A percentile compares a stretch with the other conserved stretches of the same genome.
These are phyloP conservation scores for Pachycephala philippinensis DNA, from an alignment of 2,113 vertebrate species.

Conservation along the genomic window DNA sequence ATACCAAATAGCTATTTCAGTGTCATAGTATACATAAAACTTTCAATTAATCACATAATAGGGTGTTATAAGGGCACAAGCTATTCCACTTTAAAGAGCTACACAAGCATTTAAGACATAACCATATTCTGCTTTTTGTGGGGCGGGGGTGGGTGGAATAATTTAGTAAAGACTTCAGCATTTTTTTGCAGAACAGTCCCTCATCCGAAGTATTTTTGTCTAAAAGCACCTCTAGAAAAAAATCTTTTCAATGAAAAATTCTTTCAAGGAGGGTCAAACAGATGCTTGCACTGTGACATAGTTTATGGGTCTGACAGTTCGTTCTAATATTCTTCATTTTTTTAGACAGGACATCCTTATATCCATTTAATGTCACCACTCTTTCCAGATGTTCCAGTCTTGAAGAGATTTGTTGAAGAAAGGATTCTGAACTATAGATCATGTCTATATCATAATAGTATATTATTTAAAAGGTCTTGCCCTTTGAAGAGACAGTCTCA, in stretches of 20 bases:
- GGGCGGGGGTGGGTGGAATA: accelerated
- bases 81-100: background rate
- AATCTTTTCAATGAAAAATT: background rate
- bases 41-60: background rate
- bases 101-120: background rate
- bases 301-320: background rate
- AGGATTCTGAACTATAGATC: background rate
- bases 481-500: background rate
- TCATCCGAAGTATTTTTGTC: background rate
- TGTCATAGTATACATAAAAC: background rate
- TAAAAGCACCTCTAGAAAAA: background rate
- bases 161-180: background rate
- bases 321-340: background rate
- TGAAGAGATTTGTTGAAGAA: background rate
- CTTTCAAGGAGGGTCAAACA: background rate
- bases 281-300: background rate
- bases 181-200: background rate
- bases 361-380: background rate
- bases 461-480: background rate
- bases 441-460: background rate
- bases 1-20: background rate
- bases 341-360: background rate
- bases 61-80: background rate
- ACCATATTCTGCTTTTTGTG: background rate
- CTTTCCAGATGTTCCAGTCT: background rate